Conservation (phyloP, 2,888 invertebrate genomes). For the Orthosia gracilis region DNA sequence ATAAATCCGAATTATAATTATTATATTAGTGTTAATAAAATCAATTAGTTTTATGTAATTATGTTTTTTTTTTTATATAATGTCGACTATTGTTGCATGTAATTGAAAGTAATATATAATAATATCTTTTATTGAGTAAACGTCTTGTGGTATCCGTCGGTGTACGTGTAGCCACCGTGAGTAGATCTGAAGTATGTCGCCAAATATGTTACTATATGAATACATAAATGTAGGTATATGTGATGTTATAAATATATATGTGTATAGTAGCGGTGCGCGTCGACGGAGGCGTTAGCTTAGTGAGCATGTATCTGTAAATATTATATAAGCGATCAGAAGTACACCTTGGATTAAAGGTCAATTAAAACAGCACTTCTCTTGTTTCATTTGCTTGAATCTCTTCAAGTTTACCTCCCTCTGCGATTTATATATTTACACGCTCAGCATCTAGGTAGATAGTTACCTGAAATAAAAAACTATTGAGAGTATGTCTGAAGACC, state of each 20-base stretch:
- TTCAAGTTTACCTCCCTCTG: not conserved
- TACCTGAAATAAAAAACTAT: not conserved
- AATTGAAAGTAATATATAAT: constrained; percentile 68
- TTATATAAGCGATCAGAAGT: constrained; percentile 74
- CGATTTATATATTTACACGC: too few species aligned
- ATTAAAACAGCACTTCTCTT: constrained; percentile 44
- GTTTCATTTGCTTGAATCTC: constrained; percentile 39
- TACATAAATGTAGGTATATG: constrained; percentile 59
- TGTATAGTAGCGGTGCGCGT: constrained; percentile 56
- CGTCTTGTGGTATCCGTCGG: constrained; percentile 35
- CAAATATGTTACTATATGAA: constrained; percentile 50
- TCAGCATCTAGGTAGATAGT: not conserved
- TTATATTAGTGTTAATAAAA: constrained; percentile 51
- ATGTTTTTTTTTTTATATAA: constrained; percentile 56
- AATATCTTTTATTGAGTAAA: constrained; percentile 47
- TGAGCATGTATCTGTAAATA: constrained; percentile 80
- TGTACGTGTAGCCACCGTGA: constrained; percentile 24
- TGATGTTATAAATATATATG: constrained; percentile 75
- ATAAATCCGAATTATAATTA: constrained; percentile 67
- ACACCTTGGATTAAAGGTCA: constrained; percentile 81
- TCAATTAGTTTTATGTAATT: constrained; percentile 54
- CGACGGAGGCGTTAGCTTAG: constrained; percentile 58
- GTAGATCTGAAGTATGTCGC: constrained; percentile 30
- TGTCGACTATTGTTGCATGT: constrained; percentile 62
- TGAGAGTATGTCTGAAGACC: not conserved